Percentiles rank a stretch among this genome's conserved stretches.
These are phyloP conservation scores for Metacarcinus magister DNA, from an alignment of 2,888 invertebrate genomes.

Conservation along the genomic window DNA sequence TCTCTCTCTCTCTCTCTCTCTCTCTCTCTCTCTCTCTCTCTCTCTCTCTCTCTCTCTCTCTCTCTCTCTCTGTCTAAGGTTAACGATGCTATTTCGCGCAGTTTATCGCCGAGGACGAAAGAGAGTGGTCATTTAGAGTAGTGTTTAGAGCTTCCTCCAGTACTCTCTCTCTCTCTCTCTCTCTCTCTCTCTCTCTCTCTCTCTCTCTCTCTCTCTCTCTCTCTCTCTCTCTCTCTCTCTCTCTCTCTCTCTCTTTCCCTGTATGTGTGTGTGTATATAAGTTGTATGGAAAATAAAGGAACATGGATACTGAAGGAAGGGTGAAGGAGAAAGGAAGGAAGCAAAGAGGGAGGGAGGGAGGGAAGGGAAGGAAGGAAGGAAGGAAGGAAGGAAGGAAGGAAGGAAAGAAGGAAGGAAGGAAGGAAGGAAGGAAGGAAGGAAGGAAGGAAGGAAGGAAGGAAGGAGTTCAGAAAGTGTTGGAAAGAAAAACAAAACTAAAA, in stretches of 20 bases:
- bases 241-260: neutral
- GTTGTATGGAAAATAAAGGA: neutral
- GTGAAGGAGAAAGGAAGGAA: neutral
- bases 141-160: neutral
- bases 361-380: neutral
- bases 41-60: slow-evolving; percentile 17
- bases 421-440: neutral
- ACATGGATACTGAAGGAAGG: neutral
- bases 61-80: neutral
- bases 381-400: neutral
- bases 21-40: slow-evolving; percentile 2
- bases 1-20: slow-evolving; percentile 2
- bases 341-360: neutral
- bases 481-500: neutral
- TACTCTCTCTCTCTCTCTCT: neutral
- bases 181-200: slow-evolving; percentile 22
- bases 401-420: neutral
- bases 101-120: neutral
- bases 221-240: slow-evolving; percentile 2
- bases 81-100: neutral
- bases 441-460: neutral
- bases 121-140: too few species aligned
- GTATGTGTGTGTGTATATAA: too few species aligned
- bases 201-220: slow-evolving; percentile 4
- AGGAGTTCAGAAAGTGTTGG: neutral